These are phyloP conservation scores for Steinernema hermaphroditum DNA, from an alignment of 2,888 invertebrate genomes.

Conservation along the genomic window DNA sequence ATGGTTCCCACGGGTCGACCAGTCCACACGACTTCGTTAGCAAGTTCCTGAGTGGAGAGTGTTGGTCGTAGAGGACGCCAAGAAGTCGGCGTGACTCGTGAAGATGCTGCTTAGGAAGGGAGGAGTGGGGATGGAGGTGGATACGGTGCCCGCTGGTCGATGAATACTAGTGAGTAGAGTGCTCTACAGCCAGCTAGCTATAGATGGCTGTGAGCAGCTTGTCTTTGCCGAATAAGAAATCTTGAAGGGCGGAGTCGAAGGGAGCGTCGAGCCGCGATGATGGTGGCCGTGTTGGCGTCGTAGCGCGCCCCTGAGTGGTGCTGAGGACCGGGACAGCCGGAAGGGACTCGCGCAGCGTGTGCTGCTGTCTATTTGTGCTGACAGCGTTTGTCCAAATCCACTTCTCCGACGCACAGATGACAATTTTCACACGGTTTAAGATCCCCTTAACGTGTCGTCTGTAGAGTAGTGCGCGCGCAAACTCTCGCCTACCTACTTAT, in stretches of 20 bases:
- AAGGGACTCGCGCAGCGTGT: slow-evolving; percentile 31
- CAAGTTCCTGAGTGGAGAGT: slow-evolving; percentile 16
- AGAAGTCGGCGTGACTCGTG: not conserved
- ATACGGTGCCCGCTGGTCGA: slow-evolving; percentile 26
- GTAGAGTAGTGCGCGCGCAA: slow-evolving; percentile 28
- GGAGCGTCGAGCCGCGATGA: slow-evolving; percentile 25
- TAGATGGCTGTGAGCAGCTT: slow-evolving; percentile 31
- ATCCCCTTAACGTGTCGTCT: slow-evolving; percentile 30
- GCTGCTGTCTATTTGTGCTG: slow-evolving; percentile 31
- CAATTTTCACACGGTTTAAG: slow-evolving; percentile 31
- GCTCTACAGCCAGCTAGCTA: slow-evolving; percentile 31
- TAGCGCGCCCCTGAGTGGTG: slow-evolving; percentile 21
- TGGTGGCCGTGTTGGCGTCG: slow-evolving; percentile 30
- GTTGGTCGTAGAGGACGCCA: slow-evolving; percentile 11
- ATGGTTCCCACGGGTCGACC: slow-evolving; percentile 25
- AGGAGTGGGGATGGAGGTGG: not conserved
- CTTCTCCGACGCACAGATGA: slow-evolving; percentile 31
- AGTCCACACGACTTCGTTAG: slow-evolving; percentile 16
- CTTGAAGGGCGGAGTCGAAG: slow-evolving; percentile 28
- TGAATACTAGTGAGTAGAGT: slow-evolving; percentile 26
- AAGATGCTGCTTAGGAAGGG: slow-evolving; percentile 6
- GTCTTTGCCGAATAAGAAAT: slow-evolving; percentile 31
- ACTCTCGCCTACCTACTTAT: slow-evolving; percentile 31
- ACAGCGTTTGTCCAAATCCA: slow-evolving; percentile 31
- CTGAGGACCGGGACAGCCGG: slow-evolving; percentile 29